A percentile compares a stretch with the other conserved stretches of the same genome.
Evolutionary conservation across 2,113 vertebrate species (phyloP).

Genomic region (Amblyopsis rosae): DNA sequence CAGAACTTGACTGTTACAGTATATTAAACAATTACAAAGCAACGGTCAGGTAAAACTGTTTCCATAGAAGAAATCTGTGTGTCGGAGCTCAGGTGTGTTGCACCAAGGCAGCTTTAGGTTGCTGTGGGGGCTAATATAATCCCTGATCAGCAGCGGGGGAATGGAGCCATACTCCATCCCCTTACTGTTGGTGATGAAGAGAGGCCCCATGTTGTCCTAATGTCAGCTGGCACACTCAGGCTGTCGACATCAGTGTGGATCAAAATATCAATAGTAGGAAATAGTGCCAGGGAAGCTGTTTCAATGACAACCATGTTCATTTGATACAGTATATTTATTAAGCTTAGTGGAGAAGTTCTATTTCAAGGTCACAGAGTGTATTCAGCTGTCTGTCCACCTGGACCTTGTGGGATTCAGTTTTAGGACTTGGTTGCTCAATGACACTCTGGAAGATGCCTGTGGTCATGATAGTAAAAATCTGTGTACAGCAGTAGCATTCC

Average conservation of each 20-base stretch:
- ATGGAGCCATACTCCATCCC: constrained; percentile 39
- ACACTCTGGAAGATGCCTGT: too few species aligned
- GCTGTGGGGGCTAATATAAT: constrained; percentile 27
- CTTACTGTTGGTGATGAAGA: not conserved
- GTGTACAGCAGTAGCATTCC: too few species aligned
- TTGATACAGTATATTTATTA: not conserved
- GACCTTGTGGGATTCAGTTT: too few species aligned
- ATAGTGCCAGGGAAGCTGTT: not conserved
- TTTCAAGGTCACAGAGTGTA: not conserved
- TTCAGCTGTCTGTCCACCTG: not conserved
- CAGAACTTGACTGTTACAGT: too few species aligned
- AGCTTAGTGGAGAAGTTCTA: not conserved
- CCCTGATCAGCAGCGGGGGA: constrained; percentile 30
- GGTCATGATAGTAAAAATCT: too few species aligned
- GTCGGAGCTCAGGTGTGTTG: constrained; percentile 45
- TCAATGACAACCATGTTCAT: not conserved
- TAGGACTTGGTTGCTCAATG: too few species aligned
- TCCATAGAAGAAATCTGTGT: not conserved
- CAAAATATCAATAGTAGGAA: not conserved
- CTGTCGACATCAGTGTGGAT: constrained; percentile 21
- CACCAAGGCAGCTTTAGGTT: constrained; percentile 20
- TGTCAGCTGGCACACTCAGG: constrained; percentile 27
- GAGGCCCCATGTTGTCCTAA: constrained; percentile 15
- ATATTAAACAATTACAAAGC: too few species aligned
- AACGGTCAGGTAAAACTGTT: not conserved